Evolutionary conservation across 2,797 vertebrate genomes (phyloP).

Genomic region (Peromyscus eremicus): DNA sequence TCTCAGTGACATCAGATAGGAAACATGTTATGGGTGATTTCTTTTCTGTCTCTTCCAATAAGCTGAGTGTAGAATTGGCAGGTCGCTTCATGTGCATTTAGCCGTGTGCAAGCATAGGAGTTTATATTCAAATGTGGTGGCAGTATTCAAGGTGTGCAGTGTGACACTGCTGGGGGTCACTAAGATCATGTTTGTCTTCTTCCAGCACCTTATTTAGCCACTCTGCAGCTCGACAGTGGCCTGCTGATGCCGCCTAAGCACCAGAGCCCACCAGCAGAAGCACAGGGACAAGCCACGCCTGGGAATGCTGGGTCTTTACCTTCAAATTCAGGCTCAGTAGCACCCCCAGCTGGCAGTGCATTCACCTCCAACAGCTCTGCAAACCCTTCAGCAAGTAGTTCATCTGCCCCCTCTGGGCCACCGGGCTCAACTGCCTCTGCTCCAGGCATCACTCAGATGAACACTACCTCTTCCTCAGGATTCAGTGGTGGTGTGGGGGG

Average conservation of each 20-base stretch:
- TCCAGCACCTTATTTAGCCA: slow-evolving; percentile 96
- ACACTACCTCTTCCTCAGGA: slow-evolving; percentile 86
- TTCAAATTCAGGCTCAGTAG: slow-evolving; percentile 85
- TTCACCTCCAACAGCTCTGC: slow-evolving; percentile 85
- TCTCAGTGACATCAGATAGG: not conserved
- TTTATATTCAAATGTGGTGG: not conserved
- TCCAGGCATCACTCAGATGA: slow-evolving; percentile 84
- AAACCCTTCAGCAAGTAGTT: slow-evolving; percentile 79
- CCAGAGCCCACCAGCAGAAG: slow-evolving; percentile 86
- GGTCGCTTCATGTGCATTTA: not conserved
- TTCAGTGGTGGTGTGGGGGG: slow-evolving; percentile 86
- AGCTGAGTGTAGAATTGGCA: not conserved
- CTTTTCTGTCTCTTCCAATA: slow-evolving; percentile 10
- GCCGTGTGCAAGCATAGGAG: not conserved
- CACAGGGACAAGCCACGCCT: slow-evolving; percentile 84
- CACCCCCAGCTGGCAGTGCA: slow-evolving; percentile 86
- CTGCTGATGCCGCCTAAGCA: slow-evolving; percentile 94
- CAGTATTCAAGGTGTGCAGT: not conserved
- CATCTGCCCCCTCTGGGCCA: slow-evolving; percentile 87
- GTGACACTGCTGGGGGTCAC: not conserved
- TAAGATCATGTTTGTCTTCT: not conserved
- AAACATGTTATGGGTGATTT: not conserved
- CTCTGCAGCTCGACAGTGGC: slow-evolving; percentile 94
- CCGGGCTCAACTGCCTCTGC: slow-evolving; percentile 86
- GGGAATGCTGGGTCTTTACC: slow-evolving; percentile 82